Conservation (phyloP, 2,888 invertebrate species). For the Formica aserva region DNA sequence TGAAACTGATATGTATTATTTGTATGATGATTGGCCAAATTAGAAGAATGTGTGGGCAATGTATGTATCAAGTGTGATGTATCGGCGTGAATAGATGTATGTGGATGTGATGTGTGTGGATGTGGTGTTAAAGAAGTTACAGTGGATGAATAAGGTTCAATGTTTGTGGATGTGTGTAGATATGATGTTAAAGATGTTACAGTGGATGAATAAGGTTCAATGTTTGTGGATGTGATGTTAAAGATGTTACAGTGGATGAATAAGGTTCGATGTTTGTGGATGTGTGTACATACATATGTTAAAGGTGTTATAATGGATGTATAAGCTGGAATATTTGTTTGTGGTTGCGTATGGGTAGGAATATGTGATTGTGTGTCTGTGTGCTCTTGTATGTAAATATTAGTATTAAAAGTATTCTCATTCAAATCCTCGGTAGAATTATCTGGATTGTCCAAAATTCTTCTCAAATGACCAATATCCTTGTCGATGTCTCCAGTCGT, state of each 20-base stretch:
- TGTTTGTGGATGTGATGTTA: no score
- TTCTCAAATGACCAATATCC: not conserved
- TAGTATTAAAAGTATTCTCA: not conserved
- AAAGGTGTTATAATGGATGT: no score
- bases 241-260: no score
- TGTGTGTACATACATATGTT: no score
- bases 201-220: no score
- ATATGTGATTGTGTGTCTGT: no score
- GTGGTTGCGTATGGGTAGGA: no score
- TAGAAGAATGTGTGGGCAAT: not conserved
- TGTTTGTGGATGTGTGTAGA: not conserved
- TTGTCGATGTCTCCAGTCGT: not conserved
- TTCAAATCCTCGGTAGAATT: not conserved
- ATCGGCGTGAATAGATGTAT: not conserved
- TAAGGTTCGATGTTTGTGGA: no score
- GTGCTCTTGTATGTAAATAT: no score
- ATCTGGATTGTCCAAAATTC: not conserved
- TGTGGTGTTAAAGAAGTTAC: not conserved
- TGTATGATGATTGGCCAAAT: not conserved
- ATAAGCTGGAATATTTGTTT: no score
- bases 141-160: not conserved
- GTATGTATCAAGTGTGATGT: no score
- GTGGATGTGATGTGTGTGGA: not conserved
- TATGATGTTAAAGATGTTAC: no score
- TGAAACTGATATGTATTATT: not conserved